Percentiles rank a stretch among this genome's conserved stretches.
Conservation (phyloP, 1,140 invertebrate species). For the Drosophila novamexicana region DNA sequence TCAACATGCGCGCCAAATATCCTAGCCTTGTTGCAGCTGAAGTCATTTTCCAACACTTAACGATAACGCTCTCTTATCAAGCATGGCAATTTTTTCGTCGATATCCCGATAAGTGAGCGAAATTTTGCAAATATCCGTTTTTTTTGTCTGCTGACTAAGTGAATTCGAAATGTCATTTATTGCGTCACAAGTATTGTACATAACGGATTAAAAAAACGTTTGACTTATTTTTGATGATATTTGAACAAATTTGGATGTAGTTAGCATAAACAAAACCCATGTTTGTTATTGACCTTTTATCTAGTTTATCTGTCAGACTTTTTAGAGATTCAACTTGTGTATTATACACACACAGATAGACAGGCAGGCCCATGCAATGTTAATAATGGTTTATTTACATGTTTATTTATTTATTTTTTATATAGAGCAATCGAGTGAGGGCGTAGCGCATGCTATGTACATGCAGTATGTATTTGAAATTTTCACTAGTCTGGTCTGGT, state of each 20-base stretch:
- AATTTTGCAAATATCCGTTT: not conserved
- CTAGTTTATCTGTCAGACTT: not conserved
- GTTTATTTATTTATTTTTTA: not conserved
- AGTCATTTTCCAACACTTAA: slow-evolving; percentile 19
- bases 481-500: slow-evolving; percentile 1
- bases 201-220: not conserved
- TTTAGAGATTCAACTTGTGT: slow-evolving; percentile 27
- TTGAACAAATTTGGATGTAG: not conserved
- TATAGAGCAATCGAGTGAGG: slow-evolving; percentile 1
- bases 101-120: slow-evolving; percentile 12
- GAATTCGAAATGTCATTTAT: slow-evolving; percentile 3
- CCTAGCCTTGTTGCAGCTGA: not conserved
- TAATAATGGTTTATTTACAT: slow-evolving; percentile 18
- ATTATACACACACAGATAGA: slow-evolving; percentile 1
- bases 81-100: slow-evolving; percentile 17
- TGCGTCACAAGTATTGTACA: too few species aligned
- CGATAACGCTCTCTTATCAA: slow-evolving; percentile 1
- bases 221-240: not conserved
- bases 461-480: not conserved
- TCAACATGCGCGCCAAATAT: slow-evolving; percentile 27
- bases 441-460: not conserved
- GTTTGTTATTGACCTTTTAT: not conserved
- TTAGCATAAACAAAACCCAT: not conserved
- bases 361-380: not conserved
- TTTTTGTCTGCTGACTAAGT: not conserved